A percentile compares a stretch with the other conserved stretches of the same genome.
These are phyloP conservation scores for Solenodon paradoxus DNA, from an alignment of 2,113 vertebrate genomes.

Conservation along the genomic window DNA sequence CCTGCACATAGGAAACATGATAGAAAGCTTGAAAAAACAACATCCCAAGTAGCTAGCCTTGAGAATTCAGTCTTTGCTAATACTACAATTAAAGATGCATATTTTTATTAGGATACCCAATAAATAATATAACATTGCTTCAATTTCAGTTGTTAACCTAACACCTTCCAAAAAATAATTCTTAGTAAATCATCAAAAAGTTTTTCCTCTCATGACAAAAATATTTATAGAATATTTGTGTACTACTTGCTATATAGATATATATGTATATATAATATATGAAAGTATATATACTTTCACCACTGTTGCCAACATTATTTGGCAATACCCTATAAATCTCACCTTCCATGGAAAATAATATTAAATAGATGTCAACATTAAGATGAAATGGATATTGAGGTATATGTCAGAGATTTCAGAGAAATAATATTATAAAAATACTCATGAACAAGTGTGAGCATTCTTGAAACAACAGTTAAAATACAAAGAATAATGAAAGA, in stretches of 20 bases:
- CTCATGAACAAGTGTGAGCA: not conserved
- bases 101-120: not conserved
- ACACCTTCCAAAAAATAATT: not conserved
- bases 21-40: not conserved
- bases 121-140: not conserved
- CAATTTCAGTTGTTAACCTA: not conserved
- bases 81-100: not conserved
- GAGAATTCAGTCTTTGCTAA: not conserved
- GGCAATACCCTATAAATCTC: not conserved
- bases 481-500: not conserved
- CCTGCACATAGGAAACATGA: not conserved
- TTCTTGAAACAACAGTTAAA: conserved; percentile 11
- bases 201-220: not conserved
- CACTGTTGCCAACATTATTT: not conserved
- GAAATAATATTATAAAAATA: not conserved
- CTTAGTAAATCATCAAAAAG: not conserved
- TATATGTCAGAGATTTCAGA: not conserved
- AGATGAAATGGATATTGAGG: not conserved
- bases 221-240: conserved; percentile 4
- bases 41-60: not conserved
- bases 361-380: not conserved
- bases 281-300: not conserved
- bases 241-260: too few species aligned
- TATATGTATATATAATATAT: too few species aligned
- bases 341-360: not conserved